Evolutionary conservation across 2,888 invertebrate species (phyloP).

Genomic region (Caenorhabditis japonica): DNA sequence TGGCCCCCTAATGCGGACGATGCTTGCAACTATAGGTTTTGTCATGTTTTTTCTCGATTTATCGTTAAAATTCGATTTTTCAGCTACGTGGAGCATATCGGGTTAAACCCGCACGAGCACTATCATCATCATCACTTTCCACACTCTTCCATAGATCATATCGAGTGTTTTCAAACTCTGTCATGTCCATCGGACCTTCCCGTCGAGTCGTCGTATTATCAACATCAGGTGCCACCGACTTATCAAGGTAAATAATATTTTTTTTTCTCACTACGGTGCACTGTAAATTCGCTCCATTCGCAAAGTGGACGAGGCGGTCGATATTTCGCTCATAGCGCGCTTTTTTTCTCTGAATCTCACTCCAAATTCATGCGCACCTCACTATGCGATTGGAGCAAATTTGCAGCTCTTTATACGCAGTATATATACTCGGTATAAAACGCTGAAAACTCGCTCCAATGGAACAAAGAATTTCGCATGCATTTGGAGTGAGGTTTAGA

Average conservation of each 20-base stretch:
- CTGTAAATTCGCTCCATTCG: too few relatives aligned
- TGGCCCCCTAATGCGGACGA: constrained; percentile 38
- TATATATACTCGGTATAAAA: too few relatives aligned
- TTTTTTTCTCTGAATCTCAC: background rate
- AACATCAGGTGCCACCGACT: constrained; percentile 24
- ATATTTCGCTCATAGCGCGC: background rate
- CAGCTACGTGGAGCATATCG: constrained; percentile 30
- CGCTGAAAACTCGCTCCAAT: too few relatives aligned
- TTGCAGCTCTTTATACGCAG: too few relatives aligned
- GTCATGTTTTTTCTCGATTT: constrained; percentile 4
- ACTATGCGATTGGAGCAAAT: too few relatives aligned
- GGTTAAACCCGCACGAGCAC: constrained; percentile 39
- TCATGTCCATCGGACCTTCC: constrained; percentile 49
- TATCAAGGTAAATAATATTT: constrained; percentile 19
- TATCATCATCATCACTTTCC: constrained; percentile 51
- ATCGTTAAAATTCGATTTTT: constrained; percentile 3
- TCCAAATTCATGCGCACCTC: too few relatives aligned
- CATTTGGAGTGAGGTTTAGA: too few relatives aligned
- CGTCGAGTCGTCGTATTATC: constrained; percentile 35
- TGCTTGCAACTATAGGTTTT: constrained; percentile 43
- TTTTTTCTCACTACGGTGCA: too few relatives aligned
- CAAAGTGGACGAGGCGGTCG: too few relatives aligned
- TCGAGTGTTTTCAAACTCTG: constrained; percentile 47
- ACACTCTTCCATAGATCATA: constrained; percentile 42
- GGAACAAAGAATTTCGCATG: too few relatives aligned